phyloP scores from a whole-genome alignment of 2,888 invertebrate genomes.

The Amblyteles armatorius region DNA sequence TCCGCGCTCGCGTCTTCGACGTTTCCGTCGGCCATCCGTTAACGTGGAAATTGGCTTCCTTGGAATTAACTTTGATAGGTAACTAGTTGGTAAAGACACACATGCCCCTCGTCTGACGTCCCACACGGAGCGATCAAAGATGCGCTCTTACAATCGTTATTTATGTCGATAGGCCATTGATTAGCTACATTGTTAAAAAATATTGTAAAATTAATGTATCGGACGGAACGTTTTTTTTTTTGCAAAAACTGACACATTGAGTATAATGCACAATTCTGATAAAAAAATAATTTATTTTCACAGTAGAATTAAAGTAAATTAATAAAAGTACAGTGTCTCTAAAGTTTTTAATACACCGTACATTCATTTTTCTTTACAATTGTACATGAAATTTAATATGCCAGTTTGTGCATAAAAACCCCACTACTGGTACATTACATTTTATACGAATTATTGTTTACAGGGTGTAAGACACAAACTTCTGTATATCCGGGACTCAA shows the following conservation, averaged over 20 bases:
- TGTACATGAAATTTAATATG: not conserved
- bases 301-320: not conserved
- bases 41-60: constrained; percentile 74
- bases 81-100: constrained; percentile 28
- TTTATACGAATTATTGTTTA: not conserved
- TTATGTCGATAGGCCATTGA: not conserved
- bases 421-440: not conserved
- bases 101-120: constrained; percentile 1
- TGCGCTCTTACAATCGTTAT: not conserved
- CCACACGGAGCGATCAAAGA: not conserved
- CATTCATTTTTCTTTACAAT: not conserved
- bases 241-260: not conserved
- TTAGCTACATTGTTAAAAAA: not conserved
- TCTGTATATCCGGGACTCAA: not conserved
- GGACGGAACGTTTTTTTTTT: not conserved
- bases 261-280: not conserved
- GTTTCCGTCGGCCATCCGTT: constrained; percentile 75
- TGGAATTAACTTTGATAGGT: constrained; percentile 51
- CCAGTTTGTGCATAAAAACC: not conserved
- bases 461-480: not conserved
- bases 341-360: not conserved
- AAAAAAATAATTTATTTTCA: not conserved
- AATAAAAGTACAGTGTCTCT: not conserved
- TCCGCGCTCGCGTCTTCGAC: constrained; percentile 67
- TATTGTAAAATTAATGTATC: not conserved